These are phyloP conservation scores for Piaya cayana DNA, from an alignment of 2,113 vertebrate genomes.

Conservation along the genomic window DNA sequence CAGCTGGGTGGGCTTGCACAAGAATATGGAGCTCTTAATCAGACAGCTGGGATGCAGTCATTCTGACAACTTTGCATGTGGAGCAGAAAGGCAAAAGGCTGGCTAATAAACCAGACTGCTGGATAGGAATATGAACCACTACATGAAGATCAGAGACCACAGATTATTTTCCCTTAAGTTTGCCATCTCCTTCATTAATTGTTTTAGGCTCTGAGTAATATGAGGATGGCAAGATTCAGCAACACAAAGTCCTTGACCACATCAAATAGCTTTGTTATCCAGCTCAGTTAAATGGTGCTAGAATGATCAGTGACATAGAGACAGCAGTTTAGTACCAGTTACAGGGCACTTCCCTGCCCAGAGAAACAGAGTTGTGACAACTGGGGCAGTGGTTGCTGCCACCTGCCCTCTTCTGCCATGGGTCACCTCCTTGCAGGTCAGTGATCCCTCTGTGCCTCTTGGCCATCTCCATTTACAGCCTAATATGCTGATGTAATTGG, in stretches of 20 bases:
- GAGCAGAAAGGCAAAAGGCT: neutral
- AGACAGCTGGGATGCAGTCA: neutral
- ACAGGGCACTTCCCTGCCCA: neutral
- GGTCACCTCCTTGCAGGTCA: neutral
- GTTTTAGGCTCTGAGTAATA: neutral
- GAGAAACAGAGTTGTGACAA: neutral
- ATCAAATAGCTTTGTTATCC: neutral
- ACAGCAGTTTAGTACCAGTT: neutral
- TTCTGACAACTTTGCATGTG: neutral
- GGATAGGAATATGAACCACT: fast-evolving
- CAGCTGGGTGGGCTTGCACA: neutral
- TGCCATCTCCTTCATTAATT: neutral
- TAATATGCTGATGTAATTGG: neutral
- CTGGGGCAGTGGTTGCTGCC: neutral
- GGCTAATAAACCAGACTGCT: neutral
- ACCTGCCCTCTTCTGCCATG: neutral
- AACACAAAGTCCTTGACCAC: neutral
- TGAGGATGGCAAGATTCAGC: neutral
- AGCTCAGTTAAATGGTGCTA: neutral
- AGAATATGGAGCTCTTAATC: fast-evolving
- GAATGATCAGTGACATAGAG: neutral
- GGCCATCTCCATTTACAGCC: neutral
- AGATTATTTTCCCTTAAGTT: neutral
- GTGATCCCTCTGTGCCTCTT: neutral
- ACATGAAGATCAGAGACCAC: neutral